phyloP scores from a whole-genome alignment of 2,797 vertebrate genomes.

The Sebastes hubbsi region DNA sequence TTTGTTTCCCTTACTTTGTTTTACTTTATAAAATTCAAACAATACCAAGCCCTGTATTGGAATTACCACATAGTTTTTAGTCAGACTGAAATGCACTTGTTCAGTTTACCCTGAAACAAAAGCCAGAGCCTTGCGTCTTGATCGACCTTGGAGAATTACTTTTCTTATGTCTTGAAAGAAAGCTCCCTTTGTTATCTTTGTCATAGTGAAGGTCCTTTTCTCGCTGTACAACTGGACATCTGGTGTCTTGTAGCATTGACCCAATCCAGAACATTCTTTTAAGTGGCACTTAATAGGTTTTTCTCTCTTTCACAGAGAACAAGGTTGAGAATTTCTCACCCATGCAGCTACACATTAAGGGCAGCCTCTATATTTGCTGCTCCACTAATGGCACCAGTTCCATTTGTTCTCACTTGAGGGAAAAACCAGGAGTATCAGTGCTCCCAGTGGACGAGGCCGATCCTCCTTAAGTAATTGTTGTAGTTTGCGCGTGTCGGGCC shows the following conservation, averaged over 20 bases:
- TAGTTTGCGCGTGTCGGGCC: constrained; percentile 42
- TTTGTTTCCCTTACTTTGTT: too few species aligned
- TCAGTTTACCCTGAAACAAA: neutral
- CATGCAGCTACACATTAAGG: constrained; percentile 52
- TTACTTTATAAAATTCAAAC: too few species aligned
- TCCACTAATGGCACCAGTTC: constrained; percentile 48
- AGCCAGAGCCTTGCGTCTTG: neutral
- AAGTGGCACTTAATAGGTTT: constrained; percentile 27
- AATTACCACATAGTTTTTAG: neutral
- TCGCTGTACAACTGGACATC: neutral
- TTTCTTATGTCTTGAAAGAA: neutral
- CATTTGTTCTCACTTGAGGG: constrained; percentile 54
- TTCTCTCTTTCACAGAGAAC: constrained; percentile 37
- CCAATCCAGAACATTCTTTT: constrained; percentile 17
- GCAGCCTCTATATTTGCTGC: constrained; percentile 50
- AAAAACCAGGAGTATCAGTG: constrained; percentile 25
- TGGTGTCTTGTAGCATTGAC: constrained; percentile 20
- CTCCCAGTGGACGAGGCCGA: constrained; percentile 43
- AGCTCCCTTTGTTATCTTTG: constrained; percentile 13
- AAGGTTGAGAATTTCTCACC: constrained; percentile 38
- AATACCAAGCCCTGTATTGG: neutral
- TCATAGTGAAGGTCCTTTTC: neutral
- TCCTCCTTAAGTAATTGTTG: constrained; percentile 58
- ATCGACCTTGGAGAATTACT: neutral
- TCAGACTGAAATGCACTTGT: neutral